Percentiles rank a stretch among this genome's conserved stretches.
These are phyloP conservation scores for Ciconia maguari DNA, from an alignment of 2,113 vertebrate genomes.

Conservation along the genomic window DNA sequence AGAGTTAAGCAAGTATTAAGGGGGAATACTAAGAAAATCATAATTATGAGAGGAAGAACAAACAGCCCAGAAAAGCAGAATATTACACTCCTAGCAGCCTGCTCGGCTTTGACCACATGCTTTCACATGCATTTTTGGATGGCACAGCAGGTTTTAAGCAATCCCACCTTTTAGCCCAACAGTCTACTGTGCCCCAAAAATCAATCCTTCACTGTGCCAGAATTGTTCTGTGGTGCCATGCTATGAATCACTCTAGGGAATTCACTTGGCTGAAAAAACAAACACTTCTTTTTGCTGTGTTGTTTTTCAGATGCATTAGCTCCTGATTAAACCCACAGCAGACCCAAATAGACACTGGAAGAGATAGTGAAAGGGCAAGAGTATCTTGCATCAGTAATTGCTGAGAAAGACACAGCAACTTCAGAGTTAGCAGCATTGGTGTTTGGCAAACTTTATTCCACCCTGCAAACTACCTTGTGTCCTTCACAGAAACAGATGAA, in stretches of 20 bases:
- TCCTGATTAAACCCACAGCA: neutral
- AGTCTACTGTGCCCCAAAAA: neutral
- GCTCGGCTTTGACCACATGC: neutral
- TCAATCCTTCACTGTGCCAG: neutral
- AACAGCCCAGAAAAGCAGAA: neutral
- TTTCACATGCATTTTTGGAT: neutral
- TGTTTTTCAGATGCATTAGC: neutral
- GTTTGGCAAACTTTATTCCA: neutral
- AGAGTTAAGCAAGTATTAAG: too few relatives aligned
- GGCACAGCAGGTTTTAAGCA: neutral
- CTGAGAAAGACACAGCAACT: neutral
- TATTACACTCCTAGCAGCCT: neutral
- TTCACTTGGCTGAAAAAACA: neutral
- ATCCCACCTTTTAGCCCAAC: neutral
- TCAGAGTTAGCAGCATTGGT: fast-evolving
- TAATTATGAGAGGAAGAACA: neutral
- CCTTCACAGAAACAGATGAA: neutral
- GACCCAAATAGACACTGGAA: neutral
- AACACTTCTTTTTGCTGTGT: neutral
- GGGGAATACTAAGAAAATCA: neutral
- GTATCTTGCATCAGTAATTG: neutral
- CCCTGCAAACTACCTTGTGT: neutral
- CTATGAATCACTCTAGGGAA: neutral
- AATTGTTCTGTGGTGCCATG: neutral
- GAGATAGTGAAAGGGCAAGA: neutral